These are phyloP conservation scores for Neodiprion pinetum DNA, from an alignment of 1,140 invertebrate genomes.

Conservation along the genomic window DNA sequence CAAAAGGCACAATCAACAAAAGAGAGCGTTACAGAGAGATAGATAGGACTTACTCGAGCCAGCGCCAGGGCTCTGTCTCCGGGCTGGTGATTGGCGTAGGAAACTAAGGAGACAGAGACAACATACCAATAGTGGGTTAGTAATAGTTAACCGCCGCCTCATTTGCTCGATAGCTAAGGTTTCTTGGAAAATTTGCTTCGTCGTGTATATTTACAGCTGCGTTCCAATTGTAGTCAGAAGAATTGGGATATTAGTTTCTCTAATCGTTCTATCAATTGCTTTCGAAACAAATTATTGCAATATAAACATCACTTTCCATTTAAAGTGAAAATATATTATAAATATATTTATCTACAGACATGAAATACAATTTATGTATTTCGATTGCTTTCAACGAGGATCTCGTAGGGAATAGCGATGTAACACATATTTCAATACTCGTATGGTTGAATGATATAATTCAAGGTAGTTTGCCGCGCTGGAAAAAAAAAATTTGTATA, in stretches of 20 bases:
- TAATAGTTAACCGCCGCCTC: slow-evolving; percentile 2
- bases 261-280: background rate
- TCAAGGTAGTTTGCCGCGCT: too few species aligned
- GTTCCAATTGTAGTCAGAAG: background rate
- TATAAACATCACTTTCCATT: background rate
- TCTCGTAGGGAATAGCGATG: too few species aligned
- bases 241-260: background rate
- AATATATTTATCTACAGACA: background rate
- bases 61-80: slow-evolving; percentile 85
- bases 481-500: too few species aligned
- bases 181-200: background rate
- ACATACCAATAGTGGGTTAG: slow-evolving; percentile 56
- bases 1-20: slow-evolving; percentile 29
- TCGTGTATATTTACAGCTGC: background rate
- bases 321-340: background rate
- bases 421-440: too few species aligned
- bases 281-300: background rate
- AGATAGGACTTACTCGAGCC: slow-evolving; percentile 76
- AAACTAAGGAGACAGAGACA: slow-evolving; percentile 69
- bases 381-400: background rate
- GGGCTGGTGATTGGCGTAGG: slow-evolving; percentile 82
- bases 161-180: background rate
- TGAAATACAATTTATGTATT: background rate
- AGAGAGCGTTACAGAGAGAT: slow-evolving; percentile 31
- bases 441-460: too few species aligned